Conservation (phyloP, 2,888 invertebrate genomes). For the Pammene aurita region DNA sequence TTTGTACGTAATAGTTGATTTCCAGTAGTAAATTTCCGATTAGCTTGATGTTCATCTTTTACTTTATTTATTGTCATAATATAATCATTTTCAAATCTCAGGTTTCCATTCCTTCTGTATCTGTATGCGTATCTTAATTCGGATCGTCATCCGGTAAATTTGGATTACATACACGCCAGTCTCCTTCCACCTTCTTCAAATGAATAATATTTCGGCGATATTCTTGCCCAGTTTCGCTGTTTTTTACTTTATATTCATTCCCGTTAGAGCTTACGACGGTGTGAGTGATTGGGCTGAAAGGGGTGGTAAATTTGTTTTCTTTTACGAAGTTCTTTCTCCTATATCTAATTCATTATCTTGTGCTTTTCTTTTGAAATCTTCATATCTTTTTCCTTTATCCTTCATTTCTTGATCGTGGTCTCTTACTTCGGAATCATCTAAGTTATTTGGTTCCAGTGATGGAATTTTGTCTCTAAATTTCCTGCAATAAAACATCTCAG, state of each 20-base stretch:
- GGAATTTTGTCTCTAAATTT: constrained; percentile 47
- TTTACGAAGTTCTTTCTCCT: constrained; percentile 46
- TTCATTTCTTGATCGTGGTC: too few species aligned
- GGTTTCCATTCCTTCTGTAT: too few species aligned
- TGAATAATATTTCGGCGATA: constrained; percentile 45
- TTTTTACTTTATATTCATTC: constrained; percentile 43
- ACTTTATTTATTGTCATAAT: too few species aligned
- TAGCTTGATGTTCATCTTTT: too few species aligned
- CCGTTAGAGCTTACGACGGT: constrained; percentile 27
- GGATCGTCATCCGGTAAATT: not conserved
- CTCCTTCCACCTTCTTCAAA: constrained; percentile 41
- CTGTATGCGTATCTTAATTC: too few species aligned
- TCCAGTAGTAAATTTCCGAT: too few species aligned
- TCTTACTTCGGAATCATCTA: too few species aligned
- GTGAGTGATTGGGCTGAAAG: constrained; percentile 43
- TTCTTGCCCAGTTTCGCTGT: constrained; percentile 46
- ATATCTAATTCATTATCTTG: constrained; percentile 20
- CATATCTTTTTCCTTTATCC: constrained; percentile 46
- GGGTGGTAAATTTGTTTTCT: constrained; percentile 41
- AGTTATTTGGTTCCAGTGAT: constrained; percentile 43
- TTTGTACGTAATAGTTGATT: too few species aligned
- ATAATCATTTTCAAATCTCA: too few species aligned
- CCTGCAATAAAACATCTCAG: constrained; percentile 46
- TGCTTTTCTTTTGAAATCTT: constrained; percentile 45
- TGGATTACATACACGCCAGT: not conserved